Evolutionary conservation across 2,797 vertebrate species (phyloP).

Genomic region (Lemur catta): DNA sequence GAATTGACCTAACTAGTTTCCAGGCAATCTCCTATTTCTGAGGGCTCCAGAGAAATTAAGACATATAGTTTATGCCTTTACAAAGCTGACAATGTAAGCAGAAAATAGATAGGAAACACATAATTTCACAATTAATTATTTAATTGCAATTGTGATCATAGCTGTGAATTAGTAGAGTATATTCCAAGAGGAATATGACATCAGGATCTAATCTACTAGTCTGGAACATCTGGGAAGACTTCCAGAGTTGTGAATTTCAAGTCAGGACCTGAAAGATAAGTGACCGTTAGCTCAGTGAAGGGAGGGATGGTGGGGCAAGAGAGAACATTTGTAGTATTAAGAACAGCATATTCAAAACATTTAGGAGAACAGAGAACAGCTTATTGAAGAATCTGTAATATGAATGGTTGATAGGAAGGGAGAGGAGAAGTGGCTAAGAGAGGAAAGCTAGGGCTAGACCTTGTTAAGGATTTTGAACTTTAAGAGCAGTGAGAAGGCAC

Average conservation of each 20-base stretch:
- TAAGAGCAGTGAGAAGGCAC: neutral
- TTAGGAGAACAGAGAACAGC: neutral
- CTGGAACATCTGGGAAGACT: neutral
- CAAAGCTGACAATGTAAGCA: neutral
- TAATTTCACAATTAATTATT: slow-evolving; percentile 19
- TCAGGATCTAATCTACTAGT: neutral
- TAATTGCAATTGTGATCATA: neutral
- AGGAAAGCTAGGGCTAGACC: neutral
- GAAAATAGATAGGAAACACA: neutral
- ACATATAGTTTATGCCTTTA: neutral
- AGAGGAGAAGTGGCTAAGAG: neutral
- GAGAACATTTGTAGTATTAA: neutral
- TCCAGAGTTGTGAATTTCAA: neutral
- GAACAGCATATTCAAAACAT: neutral
- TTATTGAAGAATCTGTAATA: neutral
- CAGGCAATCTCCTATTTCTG: neutral
- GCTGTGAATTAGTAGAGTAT: neutral
- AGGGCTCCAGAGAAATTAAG: neutral
- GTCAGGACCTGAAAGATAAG: neutral
- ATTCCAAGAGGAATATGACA: neutral
- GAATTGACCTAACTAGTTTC: neutral
- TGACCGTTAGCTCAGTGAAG: neutral
- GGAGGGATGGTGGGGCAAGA: neutral
- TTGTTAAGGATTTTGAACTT: neutral
- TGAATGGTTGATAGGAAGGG: neutral